Conservation (phyloP, 2,797 vertebrate species). For the Cuniculus paca region DNA sequence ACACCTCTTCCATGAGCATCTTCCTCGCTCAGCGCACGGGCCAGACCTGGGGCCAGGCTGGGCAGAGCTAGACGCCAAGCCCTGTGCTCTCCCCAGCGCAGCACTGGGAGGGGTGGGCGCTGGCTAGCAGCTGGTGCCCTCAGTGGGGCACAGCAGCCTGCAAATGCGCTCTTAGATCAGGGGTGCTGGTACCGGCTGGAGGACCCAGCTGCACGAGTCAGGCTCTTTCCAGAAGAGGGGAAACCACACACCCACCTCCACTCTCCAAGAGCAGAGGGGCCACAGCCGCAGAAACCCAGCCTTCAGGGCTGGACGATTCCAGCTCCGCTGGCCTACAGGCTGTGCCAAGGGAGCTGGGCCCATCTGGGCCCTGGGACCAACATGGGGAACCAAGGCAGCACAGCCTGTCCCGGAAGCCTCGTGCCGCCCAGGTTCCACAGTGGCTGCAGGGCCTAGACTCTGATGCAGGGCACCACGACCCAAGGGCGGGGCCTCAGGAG, state of each 20-base stretch:
- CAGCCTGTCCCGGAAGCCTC: not conserved
- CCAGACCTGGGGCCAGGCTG: not conserved
- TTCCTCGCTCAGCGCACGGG: not conserved
- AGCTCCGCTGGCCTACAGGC: too few relatives aligned
- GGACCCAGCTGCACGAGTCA: not conserved
- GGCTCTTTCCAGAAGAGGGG: not conserved
- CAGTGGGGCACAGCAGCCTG: not conserved
- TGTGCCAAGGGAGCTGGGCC: not conserved
- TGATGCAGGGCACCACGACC: not conserved
- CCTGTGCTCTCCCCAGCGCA: not conserved
- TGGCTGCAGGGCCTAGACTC: not conserved
- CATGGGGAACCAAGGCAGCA: not conserved
- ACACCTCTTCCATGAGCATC: too few relatives aligned
- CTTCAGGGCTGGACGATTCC: not conserved
- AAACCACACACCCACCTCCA: not conserved
- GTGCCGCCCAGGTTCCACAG: not conserved
- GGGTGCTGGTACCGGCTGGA: not conserved
- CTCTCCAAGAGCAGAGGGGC: not conserved
- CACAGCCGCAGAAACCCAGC: not conserved
- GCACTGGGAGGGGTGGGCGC: not conserved
- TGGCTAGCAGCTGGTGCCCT: not conserved
- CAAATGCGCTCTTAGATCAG: not conserved
- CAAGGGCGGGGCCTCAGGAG: not conserved
- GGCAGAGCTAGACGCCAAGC: not conserved
- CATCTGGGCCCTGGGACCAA: not conserved